Percentiles rank a stretch among this genome's conserved stretches.
Evolutionary conservation across 2,113 vertebrate species (phyloP).

Genomic region (Buteo buteo): DNA sequence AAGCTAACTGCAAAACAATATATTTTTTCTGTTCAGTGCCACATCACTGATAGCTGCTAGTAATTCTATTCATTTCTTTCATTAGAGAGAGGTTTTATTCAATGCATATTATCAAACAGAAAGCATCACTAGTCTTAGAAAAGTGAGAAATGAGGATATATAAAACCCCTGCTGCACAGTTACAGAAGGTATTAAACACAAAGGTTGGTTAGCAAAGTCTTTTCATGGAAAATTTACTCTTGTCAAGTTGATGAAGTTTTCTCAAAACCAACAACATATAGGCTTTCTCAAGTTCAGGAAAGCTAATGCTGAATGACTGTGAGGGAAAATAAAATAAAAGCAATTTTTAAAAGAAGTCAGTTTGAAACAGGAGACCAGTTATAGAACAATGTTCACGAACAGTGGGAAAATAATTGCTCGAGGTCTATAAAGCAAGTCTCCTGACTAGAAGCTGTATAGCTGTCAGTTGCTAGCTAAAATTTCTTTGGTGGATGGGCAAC

Average conservation of each 20-base stretch:
- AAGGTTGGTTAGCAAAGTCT: not conserved
- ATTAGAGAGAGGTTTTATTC: not conserved
- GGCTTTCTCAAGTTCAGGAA: not conserved
- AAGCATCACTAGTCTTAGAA: not conserved
- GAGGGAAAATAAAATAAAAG: not conserved
- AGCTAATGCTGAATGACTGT: not conserved
- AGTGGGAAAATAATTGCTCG: not conserved
- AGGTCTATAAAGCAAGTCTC: not conserved
- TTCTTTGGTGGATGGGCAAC: not conserved
- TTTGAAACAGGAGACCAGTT: not conserved
- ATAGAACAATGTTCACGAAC: not conserved
- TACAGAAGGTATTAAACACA: not conserved
- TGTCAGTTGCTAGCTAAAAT: not conserved
- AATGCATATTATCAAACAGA: not conserved
- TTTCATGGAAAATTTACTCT: not conserved
- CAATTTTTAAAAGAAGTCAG: not conserved
- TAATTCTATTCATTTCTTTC: not conserved
- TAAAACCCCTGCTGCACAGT: not conserved
- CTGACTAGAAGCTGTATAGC: not conserved
- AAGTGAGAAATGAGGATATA: not conserved
- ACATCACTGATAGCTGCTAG: not conserved
- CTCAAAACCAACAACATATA: not conserved
- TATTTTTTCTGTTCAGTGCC: not conserved
- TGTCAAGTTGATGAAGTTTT: not conserved
- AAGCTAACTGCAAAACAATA: not conserved